Evolutionary conservation across 2,888 invertebrate species (phyloP).

Genomic region (Thelaira solivaga): DNA sequence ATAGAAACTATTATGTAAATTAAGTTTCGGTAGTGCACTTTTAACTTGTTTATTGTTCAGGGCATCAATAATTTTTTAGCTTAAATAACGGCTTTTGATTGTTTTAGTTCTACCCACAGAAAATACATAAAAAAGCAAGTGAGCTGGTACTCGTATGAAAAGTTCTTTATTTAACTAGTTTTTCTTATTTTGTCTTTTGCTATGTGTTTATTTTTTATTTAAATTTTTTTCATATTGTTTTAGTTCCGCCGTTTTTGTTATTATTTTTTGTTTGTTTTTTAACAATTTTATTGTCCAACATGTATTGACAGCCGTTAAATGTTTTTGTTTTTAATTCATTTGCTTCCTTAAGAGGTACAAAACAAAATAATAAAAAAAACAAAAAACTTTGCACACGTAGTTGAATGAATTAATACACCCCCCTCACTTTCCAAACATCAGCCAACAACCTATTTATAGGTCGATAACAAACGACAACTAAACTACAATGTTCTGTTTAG

Average conservation of each 20-base stretch:
- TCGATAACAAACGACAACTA: constrained; percentile 46
- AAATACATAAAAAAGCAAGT: constrained; percentile 2
- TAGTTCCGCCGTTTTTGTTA: constrained; percentile 39
- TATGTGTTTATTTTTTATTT: background rate
- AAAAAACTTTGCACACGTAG: background rate
- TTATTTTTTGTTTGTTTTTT: constrained; percentile 28
- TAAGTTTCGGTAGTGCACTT: no score
- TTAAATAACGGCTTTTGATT: no score
- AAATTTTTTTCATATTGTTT: constrained; percentile 30
- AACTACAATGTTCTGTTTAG: constrained; percentile 26
- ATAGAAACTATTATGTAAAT: no score
- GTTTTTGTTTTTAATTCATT: constrained; percentile 4
- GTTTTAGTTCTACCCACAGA: background rate
- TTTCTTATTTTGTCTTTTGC: background rate
- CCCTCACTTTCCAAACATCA: background rate
- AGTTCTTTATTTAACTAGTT: background rate
- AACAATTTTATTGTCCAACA: constrained; percentile 41
- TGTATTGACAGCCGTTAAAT: constrained; percentile 44
- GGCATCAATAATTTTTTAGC: no score
- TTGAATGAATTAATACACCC: background rate
- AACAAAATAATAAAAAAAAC: background rate
- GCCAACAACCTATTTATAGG: constrained; percentile 7
- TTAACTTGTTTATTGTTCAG: no score
- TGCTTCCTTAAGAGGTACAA: constrained; percentile 24
- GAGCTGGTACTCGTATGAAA: no score